Evolutionary conservation across 2,888 invertebrate species (phyloP).

Genomic region (Clivina fossor): DNA sequence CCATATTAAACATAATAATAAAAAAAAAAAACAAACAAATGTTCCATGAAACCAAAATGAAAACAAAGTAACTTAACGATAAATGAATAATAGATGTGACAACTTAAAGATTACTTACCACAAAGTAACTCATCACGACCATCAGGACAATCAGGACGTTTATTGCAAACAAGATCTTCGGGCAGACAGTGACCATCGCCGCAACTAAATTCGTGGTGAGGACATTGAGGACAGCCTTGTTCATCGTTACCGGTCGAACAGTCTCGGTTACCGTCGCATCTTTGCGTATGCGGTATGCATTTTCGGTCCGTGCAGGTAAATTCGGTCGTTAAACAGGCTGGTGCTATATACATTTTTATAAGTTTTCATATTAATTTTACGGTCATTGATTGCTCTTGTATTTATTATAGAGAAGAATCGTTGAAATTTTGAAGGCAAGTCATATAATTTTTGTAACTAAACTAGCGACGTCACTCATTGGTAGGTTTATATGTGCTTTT

Average conservation of each 20-base stretch:
- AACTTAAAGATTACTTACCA: conserved; percentile 52
- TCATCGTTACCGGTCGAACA: conserved; percentile 64
- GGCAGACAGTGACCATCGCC: conserved; percentile 63
- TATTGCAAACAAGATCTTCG: conserved; percentile 57
- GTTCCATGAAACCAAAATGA: too few species aligned
- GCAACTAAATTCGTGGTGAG: conserved; percentile 61
- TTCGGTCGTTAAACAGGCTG: conserved; percentile 63
- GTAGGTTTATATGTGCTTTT: too few species aligned
- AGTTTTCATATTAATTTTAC: too few species aligned
- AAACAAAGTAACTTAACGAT: too few species aligned
- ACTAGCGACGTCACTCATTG: too few species aligned
- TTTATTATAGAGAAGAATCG: too few species aligned
- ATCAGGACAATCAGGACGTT: conserved; percentile 59
- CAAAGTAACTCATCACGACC: conserved; percentile 67
- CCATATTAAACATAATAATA: too few species aligned
- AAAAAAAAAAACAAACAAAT: too few species aligned
- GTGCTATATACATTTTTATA: conserved; percentile 46
- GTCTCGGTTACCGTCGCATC: conserved; percentile 63
- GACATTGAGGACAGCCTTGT: conserved; percentile 57
- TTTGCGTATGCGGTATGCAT: conserved; percentile 59
- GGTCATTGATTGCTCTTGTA: too few species aligned
- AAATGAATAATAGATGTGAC: too few species aligned
- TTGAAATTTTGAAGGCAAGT: too few species aligned
- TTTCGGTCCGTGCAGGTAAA: conserved; percentile 62
- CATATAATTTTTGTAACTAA: too few species aligned